A percentile compares a stretch with the other conserved stretches of the same genome.
These are phyloP conservation scores for Cariama cristata DNA, from an alignment of 2,113 vertebrate genomes.

Conservation along the genomic window DNA sequence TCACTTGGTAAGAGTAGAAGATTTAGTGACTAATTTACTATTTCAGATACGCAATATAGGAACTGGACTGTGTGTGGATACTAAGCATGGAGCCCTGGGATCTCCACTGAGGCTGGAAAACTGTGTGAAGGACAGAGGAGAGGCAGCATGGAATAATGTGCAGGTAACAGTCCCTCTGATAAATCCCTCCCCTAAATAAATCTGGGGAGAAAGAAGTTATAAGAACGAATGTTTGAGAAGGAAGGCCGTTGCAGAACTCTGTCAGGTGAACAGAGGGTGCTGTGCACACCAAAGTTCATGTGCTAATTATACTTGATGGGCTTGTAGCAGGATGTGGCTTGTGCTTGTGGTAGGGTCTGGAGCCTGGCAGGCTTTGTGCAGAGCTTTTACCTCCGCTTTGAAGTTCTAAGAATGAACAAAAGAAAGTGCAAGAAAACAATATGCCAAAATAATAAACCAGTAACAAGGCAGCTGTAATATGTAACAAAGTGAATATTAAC, in stretches of 20 bases:
- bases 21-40: neutral
- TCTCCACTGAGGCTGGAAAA: constrained; percentile 88
- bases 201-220: neutral
- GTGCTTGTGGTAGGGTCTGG: neutral
- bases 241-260: neutral
- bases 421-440: constrained; percentile 40
- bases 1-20: neutral
- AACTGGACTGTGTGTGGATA: constrained; percentile 87
- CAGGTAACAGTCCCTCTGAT: constrained; percentile 79
- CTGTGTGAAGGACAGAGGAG: constrained; percentile 86
- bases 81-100: constrained; percentile 88
- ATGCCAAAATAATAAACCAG: constrained; percentile 46
- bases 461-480: constrained; percentile 58
- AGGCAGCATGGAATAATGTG: constrained; percentile 88
- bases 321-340: neutral
- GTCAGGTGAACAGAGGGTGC: neutral
- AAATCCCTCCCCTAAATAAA: neutral
- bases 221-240: neutral
- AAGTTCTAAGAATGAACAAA: constrained; percentile 19
- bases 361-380: neutral
- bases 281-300: neutral
- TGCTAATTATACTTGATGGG: neutral
- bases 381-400: constrained; percentile 21
- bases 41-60: constrained; percentile 87
- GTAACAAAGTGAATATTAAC: constrained; percentile 67